phyloP scores from a whole-genome alignment of 2,888 invertebrate species.

The Heteromyza rotundicornis region DNA sequence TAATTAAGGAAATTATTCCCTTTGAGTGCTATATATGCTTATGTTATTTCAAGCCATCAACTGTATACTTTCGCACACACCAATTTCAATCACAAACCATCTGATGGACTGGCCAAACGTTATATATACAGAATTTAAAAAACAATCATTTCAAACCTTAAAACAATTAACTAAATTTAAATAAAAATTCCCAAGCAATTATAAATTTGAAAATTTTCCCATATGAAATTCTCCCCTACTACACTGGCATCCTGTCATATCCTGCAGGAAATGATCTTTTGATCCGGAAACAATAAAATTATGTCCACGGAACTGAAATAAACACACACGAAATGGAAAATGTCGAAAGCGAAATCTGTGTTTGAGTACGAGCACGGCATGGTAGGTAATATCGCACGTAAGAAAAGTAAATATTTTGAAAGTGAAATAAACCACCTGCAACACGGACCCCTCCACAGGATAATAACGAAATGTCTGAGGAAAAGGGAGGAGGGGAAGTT shows the following conservation, averaged over 20 bases:
- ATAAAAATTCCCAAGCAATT: constrained; percentile 17
- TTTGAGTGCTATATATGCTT: too few species aligned
- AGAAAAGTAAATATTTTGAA: constrained; percentile 32
- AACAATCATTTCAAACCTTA: too few species aligned
- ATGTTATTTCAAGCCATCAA: too few species aligned
- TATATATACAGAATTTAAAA: too few species aligned
- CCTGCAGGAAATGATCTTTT: constrained; percentile 60
- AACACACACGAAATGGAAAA: constrained; percentile 22
- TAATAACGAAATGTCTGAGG: too few species aligned
- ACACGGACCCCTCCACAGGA: background rate
- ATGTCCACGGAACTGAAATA: constrained; percentile 30
- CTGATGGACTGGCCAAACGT: too few species aligned
- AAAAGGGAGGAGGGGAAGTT: too few species aligned
- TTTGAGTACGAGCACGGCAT: constrained; percentile 30
- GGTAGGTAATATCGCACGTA: constrained; percentile 8
- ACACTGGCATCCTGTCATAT: constrained; percentile 49
- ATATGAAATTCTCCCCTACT: constrained; percentile 25
- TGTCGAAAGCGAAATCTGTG: constrained; percentile 40
- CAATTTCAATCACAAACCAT: too few species aligned
- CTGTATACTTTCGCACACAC: too few species aligned
- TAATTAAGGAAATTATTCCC: too few species aligned
- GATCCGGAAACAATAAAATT: constrained; percentile 60
- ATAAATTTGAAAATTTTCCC: constrained; percentile 37
- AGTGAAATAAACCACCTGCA: constrained; percentile 52
- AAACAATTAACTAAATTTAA: too few species aligned